Percentiles rank a stretch among this genome's conserved stretches.
phyloP scores from a whole-genome alignment of 2,113 vertebrate genomes.

The Uria lomvia region DNA sequence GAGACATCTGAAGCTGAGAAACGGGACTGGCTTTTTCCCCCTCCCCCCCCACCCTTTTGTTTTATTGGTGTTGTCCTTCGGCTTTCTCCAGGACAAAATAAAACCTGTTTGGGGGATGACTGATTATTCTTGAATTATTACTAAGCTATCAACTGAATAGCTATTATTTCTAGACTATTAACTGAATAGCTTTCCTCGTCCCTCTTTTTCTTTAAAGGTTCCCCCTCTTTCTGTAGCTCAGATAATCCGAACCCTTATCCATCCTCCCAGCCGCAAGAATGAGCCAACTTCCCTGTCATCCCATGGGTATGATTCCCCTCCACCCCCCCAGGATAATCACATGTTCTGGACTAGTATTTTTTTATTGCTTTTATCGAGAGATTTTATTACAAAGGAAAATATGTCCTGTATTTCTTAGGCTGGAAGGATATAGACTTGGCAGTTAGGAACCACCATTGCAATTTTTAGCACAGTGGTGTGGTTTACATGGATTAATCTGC shows the following conservation, averaged over 20 bases:
- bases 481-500: slow-evolving; percentile 65
- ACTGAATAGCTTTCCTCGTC: not conserved
- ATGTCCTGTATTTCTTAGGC: slow-evolving; percentile 28
- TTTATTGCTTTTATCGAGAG: slow-evolving; percentile 50
- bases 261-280: not conserved
- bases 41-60: not conserved
- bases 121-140: not conserved
- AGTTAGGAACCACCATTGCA: slow-evolving; percentile 34
- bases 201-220: not conserved
- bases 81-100: not conserved
- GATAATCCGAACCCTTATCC: not conserved
- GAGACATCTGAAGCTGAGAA: not conserved
- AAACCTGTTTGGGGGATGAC: not conserved
- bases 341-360: slow-evolving; percentile 34
- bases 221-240: not conserved
- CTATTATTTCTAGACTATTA: not conserved
- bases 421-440: slow-evolving; percentile 18
- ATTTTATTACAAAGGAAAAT: slow-evolving; percentile 66
- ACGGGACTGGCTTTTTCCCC: not conserved
- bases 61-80: not conserved
- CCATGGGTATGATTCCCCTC: slow-evolving; percentile 32
- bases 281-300: slow-evolving; percentile 29
- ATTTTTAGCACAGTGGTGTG: slow-evolving; percentile 61
- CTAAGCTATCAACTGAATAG: not conserved
- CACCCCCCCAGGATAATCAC: slow-evolving; percentile 38